Evolutionary conservation across 2,797 vertebrate genomes (phyloP).

Genomic region (Cyprinella venusta): DNA sequence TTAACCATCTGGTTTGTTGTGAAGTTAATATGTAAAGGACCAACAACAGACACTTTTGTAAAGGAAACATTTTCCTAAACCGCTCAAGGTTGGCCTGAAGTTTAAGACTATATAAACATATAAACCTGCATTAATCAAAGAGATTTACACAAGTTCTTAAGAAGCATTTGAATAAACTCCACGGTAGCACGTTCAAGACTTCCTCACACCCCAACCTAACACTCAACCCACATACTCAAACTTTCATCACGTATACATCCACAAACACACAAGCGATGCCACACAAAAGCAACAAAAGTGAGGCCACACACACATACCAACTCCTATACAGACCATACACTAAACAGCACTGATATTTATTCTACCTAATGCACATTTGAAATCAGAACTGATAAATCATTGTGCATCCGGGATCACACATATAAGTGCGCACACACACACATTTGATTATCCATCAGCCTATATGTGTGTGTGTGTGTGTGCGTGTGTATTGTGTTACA

Average conservation of each 20-base stretch:
- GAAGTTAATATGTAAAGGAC: background rate
- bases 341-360: background rate
- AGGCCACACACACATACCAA: background rate
- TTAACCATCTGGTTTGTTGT: slow-evolving; percentile 8
- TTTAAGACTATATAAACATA: background rate
- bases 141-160: slow-evolving; percentile 16
- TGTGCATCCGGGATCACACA: background rate
- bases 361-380: background rate
- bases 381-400: slow-evolving; percentile 23
- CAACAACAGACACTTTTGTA: background rate
- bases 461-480: slow-evolving; percentile 16
- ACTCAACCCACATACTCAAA: slow-evolving; percentile 43
- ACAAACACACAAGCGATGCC: background rate
- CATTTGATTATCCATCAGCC: background rate
- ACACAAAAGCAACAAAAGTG: background rate
- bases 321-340: background rate
- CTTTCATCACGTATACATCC: background rate
- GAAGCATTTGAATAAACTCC: slow-evolving; percentile 11
- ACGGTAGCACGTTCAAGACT: slow-evolving; percentile 31
- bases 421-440: background rate
- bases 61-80: background rate
- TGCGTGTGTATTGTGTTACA: slow-evolving; percentile 52
- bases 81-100: background rate
- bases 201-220: slow-evolving; percentile 46
- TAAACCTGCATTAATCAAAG: slow-evolving; percentile 10